Evolutionary conservation across 2,888 invertebrate genomes (phyloP), one percentile per base, ranked within the genome.

Genomic region (Tanypteryx hageni): DNA sequence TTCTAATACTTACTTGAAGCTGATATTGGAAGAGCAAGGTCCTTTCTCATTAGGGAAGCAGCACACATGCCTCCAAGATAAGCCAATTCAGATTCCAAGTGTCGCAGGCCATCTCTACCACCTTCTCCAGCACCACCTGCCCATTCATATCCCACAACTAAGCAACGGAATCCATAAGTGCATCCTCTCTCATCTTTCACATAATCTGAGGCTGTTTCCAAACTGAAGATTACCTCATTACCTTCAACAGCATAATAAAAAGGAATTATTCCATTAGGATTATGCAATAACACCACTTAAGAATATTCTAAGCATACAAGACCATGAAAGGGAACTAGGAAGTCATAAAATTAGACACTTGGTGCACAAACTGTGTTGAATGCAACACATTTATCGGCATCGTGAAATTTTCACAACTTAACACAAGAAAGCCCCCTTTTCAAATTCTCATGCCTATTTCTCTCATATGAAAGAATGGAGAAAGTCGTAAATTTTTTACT

Each of bases 181-280:
- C 97, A 97, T 0, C 97, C 97, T 94, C 97, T 97, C 93, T 98
- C 99, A 95, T 98, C 98, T 94, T 98, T 98, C 93, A 98, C 96
- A 95, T 99, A 99, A 95, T 99, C 98, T 0, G 99, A 98, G 0
- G 99, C 98, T 0, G 99, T 99, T 95, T 99, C 99, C 94, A 99
- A 95, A 0, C 99, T 99, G 95, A 99, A 99, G 94, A 99, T 97
- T 0, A 99, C 97, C 95, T 99, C 98, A 95, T 99, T 98, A 27
- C 99, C 99, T 96, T 93, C n/a, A 93, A 61, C 14, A 64, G 9
- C 61, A 68, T 9, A 56, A 31, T 56, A 16, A 44, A 44, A 44
- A 44, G 5, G 44, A 44, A 44, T 44, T 44, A 44, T 44, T 44
- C n/a, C n/a, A 5, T 44, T 44, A 44, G 5, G 44, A 44, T 44